Percentiles rank a stretch among this genome's conserved stretches.
Conservation (phyloP, 2,797 vertebrate genomes). For the Ctenopoma kingsleyae region DNA sequence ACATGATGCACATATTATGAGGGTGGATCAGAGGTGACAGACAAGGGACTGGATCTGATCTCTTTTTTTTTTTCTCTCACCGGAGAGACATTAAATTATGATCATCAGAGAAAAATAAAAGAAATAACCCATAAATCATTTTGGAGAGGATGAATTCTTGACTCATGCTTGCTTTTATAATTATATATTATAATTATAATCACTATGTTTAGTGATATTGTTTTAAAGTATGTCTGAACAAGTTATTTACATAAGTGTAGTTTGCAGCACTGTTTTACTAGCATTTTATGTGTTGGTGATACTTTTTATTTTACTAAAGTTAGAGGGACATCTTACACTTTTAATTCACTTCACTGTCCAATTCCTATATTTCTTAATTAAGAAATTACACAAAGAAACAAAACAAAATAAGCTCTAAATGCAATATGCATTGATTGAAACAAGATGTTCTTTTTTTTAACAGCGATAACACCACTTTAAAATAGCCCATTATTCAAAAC, state of each 20-base stretch:
- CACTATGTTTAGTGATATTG: constrained; percentile 1
- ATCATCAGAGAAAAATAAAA: constrained; percentile 37
- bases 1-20: constrained; percentile 73
- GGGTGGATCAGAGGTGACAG: constrained; percentile 65
- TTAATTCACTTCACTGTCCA: not conserved
- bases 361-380: not conserved
- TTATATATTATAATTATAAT: not conserved
- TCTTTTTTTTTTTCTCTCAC: constrained; percentile 36
- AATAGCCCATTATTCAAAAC: not conserved
- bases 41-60: constrained; percentile 48
- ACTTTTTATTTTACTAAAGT: not conserved
- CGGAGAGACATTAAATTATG: constrained; percentile 40
- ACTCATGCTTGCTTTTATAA: constrained; percentile 23
- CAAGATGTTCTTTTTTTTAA: not conserved
- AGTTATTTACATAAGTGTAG: not conserved
- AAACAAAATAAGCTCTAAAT: not conserved
- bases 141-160: constrained; percentile 25
- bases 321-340: not conserved
- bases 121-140: constrained; percentile 25
- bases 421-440: not conserved
- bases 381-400: not conserved
- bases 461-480: no score
- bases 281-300: not conserved
- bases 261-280: not conserved
- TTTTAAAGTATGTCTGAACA: constrained; percentile 17